phyloP scores from a whole-genome alignment of 92 coral and sea anemone genomes.

The Porites evermanni region DNA sequence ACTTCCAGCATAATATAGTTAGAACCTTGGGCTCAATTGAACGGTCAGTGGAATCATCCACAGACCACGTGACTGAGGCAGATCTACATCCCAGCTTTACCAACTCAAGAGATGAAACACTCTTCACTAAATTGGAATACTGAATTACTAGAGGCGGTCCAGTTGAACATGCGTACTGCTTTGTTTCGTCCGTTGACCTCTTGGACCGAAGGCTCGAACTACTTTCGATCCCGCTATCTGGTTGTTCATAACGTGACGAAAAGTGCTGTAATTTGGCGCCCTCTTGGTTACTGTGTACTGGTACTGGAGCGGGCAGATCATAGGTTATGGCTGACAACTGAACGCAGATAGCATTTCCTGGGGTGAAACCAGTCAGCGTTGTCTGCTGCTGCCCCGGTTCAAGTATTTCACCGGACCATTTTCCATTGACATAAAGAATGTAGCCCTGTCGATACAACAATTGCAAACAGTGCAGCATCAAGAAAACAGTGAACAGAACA shows the following conservation, averaged over 20 bases:
- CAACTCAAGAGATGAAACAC: slow-evolving; percentile 36
- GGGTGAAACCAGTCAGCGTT: slow-evolving; percentile 45
- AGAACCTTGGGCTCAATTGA: slow-evolving; percentile 53
- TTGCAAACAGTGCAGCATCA: too few species aligned
- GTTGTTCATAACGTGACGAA: slow-evolving; percentile 41
- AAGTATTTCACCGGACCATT: slow-evolving; percentile 65
- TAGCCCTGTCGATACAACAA: slow-evolving; percentile 62
- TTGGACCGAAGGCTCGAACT: slow-evolving; percentile 67
- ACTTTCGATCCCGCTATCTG: slow-evolving; percentile 88
- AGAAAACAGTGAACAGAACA: background rate
- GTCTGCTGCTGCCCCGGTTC: slow-evolving; percentile 39
- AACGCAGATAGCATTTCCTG: slow-evolving; percentile 53
- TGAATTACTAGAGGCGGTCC: slow-evolving; percentile 71
- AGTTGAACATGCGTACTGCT: slow-evolving; percentile 40
- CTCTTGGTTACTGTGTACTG: background rate
- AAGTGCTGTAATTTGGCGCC: slow-evolving; percentile 9
- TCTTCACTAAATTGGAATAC: slow-evolving; percentile 65
- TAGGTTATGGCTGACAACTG: slow-evolving; percentile 53
- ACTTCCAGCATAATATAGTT: slow-evolving; percentile 57
- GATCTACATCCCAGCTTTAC: slow-evolving; percentile 58
- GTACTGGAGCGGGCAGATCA: slow-evolving; percentile 30
- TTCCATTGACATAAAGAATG: slow-evolving; percentile 63
- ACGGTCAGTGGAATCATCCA: slow-evolving; percentile 26
- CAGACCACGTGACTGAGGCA: slow-evolving; percentile 54
- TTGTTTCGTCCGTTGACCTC: slow-evolving; percentile 22